Base-by-base conservation (phyloP, 1,140 invertebrate species). In the Probaryconus sp. region DNA sequence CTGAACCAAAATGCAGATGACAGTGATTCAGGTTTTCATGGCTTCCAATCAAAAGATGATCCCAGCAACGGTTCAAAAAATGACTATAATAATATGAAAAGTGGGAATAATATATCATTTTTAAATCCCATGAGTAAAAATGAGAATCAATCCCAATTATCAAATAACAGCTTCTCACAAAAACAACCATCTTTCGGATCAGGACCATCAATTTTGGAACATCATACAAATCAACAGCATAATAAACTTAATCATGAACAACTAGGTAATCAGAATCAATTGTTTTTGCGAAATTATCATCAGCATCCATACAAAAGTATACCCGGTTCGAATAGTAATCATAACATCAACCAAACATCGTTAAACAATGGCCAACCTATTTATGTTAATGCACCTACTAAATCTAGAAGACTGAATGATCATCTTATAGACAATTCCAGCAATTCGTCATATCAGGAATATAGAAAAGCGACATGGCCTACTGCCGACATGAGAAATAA, bases 341-440 rank as follows among this genome's bases (percentile, higher is more conserved):
- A 83, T 16, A 63, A 77, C 0, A 73, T 77, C 0, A 81, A 81
- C 33, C 76, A 80, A 0, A 79, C 77, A 60, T 74, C 76, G 0
- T 61, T 80, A 7, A 85, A 85, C 30, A 83, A 80, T 33, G 85
- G 84, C 14, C 93, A 94, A 73, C 94, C 94, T 0, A 89, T 96
- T 1, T 97, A 97, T 82, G 95, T 93, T 3, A 97, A 96, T 88
- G 94, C 95, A 1, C 94, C 95, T 3, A 95, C 95, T 0, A 96
- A 96, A 83, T 94, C 95, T 0, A 88, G 93, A 82, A 89, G 95
- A 26, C 71, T 91, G n/a, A 81, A 78, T 3, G 89, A 87, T 60
- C 86, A 88, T 10, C 91, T 91, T 2, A 92, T 91, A 28, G 93
- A 94, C 63, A 93, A 93, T 74, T 92, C 91, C 28, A 93, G 92